Evolutionary conservation across 1,140 invertebrate species (phyloP).

Genomic region (Zophobas atratus): DNA sequence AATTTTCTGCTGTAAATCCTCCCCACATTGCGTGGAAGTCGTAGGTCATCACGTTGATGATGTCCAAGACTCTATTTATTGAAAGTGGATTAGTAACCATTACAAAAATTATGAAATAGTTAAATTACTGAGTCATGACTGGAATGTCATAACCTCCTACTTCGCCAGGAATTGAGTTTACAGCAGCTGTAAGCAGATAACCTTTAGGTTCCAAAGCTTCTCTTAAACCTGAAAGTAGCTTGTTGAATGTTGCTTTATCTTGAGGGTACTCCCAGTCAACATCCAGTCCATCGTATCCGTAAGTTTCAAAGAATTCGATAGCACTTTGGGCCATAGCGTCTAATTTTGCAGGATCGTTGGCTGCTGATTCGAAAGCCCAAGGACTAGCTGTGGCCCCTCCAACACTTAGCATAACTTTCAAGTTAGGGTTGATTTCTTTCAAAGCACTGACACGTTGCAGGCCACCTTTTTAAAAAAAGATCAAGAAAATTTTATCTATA

Average conservation of each 20-base stretch:
- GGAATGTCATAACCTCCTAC: slow-evolving; percentile 86
- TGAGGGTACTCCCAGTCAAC: slow-evolving; percentile 88
- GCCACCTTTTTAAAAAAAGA: slow-evolving; percentile 57
- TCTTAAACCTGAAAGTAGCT: slow-evolving; percentile 68
- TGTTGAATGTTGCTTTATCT: slow-evolving; percentile 62
- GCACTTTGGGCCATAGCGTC: slow-evolving; percentile 73
- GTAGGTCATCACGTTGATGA: slow-evolving; percentile 68
- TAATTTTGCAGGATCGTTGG: slow-evolving; percentile 64
- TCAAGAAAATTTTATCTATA: not conserved
- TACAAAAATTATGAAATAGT: not conserved
- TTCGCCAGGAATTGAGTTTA: slow-evolving; percentile 66
- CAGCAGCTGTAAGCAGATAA: slow-evolving; percentile 83
- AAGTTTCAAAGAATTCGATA: slow-evolving; percentile 72
- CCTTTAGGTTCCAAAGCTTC: slow-evolving; percentile 81
- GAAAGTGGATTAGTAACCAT: too few species aligned
- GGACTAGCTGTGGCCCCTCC: slow-evolving; percentile 71
- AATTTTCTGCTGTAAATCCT: slow-evolving; percentile 82
- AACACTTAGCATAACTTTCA: slow-evolving; percentile 81
- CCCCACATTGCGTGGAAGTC: slow-evolving; percentile 90
- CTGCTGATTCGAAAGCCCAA: slow-evolving; percentile 64
- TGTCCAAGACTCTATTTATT: not conserved
- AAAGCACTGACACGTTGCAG: slow-evolving; percentile 70
- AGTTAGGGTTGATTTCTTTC: slow-evolving; percentile 74
- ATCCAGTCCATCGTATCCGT: slow-evolving; percentile 84
- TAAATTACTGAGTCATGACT: slow-evolving; percentile 86